Evolutionary conservation across 2,888 invertebrate species (phyloP).

Genomic region (Julus scanicus): DNA sequence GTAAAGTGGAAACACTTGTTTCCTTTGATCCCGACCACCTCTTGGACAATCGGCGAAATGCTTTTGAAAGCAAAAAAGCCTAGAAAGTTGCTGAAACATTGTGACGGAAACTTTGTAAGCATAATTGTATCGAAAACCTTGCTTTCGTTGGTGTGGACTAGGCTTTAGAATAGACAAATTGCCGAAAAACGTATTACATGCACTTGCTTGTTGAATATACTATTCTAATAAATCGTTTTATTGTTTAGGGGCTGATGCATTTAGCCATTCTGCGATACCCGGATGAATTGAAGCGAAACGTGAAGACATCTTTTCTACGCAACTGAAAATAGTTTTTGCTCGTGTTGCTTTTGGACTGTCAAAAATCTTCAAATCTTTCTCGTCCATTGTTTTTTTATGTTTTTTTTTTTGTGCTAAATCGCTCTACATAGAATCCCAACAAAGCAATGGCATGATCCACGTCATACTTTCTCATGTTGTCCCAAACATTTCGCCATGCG

Average conservation of each 20-base stretch:
- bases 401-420: neutral
- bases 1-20: no score
- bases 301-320: neutral
- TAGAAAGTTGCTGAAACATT: no score
- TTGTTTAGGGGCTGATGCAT: constrained; percentile 15
- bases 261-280: neutral
- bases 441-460: neutral
- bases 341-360: constrained; percentile 34
- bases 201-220: no score
- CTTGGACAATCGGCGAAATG: no score
- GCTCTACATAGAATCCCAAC: neutral
- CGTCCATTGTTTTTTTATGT: neutral
- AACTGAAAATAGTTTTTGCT: neutral
- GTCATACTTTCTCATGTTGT: neutral
- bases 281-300: neutral
- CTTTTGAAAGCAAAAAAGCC: no score
- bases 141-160: no score
- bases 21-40: no score
- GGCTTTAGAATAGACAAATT: no score
- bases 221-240: neutral
- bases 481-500: neutral
- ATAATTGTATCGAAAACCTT: no score
- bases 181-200: no score
- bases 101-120: no score
- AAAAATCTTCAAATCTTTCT: neutral